Evolutionary conservation across 2,888 invertebrate genomes (phyloP).

Genomic region (Dolomedes plantarius): DNA sequence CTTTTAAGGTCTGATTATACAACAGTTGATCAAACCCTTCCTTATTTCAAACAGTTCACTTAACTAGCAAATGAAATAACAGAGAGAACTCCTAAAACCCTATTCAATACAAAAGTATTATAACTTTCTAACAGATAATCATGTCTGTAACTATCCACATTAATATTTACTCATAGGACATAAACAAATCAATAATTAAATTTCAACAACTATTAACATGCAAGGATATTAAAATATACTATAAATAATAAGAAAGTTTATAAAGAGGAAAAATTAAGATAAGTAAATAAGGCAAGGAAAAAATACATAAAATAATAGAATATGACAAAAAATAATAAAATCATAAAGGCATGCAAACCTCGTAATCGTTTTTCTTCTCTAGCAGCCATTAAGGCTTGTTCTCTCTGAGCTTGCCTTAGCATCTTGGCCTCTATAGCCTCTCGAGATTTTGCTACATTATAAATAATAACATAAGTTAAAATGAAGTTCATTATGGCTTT

Average conservation of each 20-base stretch:
- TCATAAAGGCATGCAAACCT: conserved; percentile 62
- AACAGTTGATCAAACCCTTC: no score
- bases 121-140: no score
- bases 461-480: conserved; percentile 25
- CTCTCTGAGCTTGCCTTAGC: conserved; percentile 55
- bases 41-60: no score
- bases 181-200: background rate
- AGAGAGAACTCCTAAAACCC: no score
- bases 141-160: no score
- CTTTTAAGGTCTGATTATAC: no score
- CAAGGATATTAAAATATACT: background rate
- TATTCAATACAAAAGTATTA: no score
- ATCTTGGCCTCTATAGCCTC: conserved; percentile 46
- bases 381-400: conserved; percentile 70
- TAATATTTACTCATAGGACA: no score
- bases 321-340: conserved; percentile 23
- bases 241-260: background rate
- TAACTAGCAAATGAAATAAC: no score
- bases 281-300: background rate
- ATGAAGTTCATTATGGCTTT: no score
- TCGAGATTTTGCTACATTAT: conserved; percentile 50
- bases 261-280: background rate
- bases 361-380: conserved; percentile 59
- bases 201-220: background rate
- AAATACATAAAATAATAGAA: background rate